Evolutionary conservation across 2,113 vertebrate species (phyloP), one percentile per base, ranked within the genome.

Genomic region (Trogon melanurus): DNA sequence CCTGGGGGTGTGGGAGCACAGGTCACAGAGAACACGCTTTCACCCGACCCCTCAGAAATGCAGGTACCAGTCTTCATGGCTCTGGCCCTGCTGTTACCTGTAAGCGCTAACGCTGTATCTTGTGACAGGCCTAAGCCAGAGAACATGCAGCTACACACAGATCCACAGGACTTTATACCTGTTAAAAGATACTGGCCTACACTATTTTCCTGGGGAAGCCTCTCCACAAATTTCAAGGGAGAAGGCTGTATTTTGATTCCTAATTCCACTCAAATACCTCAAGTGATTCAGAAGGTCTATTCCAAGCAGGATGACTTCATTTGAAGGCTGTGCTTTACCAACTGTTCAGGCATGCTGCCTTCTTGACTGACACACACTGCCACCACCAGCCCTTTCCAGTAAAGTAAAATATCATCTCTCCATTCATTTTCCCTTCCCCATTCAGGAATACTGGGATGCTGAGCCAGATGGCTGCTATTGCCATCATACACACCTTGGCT

Each of bases 401-500:
- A 56, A 83, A 51, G 22, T 41, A 47, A 83, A 91, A 57, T 21
- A 65, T 2, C 21, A 20, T 20, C 25, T 70, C 73, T 79, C 34
- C 29, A 13, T 79, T 70, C 5, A 65, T 70, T 67, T 87, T 71
- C 47, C 26, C 54, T 34, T 57, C 64, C 18, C 34, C 41, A 60
- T 60, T 60, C 41, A 27, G 54, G 47, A 45, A 10, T 23, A 10
- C 23, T 9, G 25, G 10, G 45, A 89, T 3, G 4, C 91, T 85
- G 22, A 75, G 66, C 57, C 34, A 56, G 29, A 69, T 48, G 38
- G 44, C 71, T 85, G 74, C 50, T 76, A 16, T 41, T 61, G 62
- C 73, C 50, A 57, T 32, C 18, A 25, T 0, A 1, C 0, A 1
- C 48, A 44, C 25, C 50, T 79, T 18, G 2, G 66, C 15, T 12